phyloP scores from a whole-genome alignment of 30 jellyfish, hydroid and myxozoan species.

The Aurelia aurita region DNA sequence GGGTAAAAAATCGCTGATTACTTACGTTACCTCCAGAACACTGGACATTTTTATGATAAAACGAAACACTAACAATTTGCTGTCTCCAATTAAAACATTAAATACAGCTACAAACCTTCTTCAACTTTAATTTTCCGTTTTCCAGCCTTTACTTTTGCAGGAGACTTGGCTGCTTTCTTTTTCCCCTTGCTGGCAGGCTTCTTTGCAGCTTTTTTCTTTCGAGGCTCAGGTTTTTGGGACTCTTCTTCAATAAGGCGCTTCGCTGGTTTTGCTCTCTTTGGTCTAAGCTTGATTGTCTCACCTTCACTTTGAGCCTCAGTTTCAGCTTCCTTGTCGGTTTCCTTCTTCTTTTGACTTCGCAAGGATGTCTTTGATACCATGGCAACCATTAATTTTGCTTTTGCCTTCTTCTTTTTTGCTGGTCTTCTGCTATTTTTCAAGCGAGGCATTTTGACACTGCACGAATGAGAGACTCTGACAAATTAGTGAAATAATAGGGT shows the following conservation, averaged over 20 bases:
- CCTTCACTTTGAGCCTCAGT: constrained; percentile 32
- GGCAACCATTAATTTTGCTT: constrained; percentile 65
- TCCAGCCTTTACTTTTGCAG: constrained; percentile 8
- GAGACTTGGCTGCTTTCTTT: constrained; percentile 23
- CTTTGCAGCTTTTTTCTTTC: constrained; percentile 26
- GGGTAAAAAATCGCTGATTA: no score
- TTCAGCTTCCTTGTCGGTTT: constrained; percentile 19
- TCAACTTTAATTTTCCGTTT: constrained; percentile 10
- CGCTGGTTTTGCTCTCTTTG: constrained; percentile 55
- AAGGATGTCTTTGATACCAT: constrained; percentile 62
- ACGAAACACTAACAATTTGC: no score
- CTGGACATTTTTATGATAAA: no score
- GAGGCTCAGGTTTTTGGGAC: neutral
- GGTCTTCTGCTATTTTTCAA: constrained; percentile 70
- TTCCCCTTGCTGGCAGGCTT: constrained; percentile 25
- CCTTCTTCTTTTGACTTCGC: constrained; percentile 39
- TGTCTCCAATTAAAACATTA: no score
- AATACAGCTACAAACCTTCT: neutral
- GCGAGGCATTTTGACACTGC: constrained; percentile 57
- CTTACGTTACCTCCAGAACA: no score
- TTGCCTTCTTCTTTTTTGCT: constrained; percentile 42
- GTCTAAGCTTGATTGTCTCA: constrained; percentile 33
- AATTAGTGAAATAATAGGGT: no score
- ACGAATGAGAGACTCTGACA: neutral
- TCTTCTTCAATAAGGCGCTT: constrained; percentile 47